Evolutionary conservation across 1,140 invertebrate species (phyloP), one percentile per base, ranked within the genome.

Genomic region (Copidosoma floridanum): DNA sequence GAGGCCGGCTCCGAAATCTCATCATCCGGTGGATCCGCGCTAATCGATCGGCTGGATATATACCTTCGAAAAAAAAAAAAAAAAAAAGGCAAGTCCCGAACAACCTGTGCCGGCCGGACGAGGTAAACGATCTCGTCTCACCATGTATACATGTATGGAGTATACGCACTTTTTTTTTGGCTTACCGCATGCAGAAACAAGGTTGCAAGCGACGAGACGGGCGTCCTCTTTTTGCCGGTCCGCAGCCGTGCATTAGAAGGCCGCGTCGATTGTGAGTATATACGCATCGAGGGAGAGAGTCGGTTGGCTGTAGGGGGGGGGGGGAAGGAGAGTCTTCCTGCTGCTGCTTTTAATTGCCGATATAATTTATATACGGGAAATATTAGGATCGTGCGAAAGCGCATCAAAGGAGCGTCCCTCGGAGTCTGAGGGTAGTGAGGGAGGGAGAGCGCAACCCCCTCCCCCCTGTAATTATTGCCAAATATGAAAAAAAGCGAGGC

Each of bases 361-460:
- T 46, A 44, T 76, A 77, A 77, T 77, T 77, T 76, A 73, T 76
- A 72, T 73, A 65, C 68, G 66, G 71, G 74, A 76, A 77, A 77
- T 76, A 76, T 77, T 77, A 76, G 73, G 76, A 75, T 76, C 75
- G 75, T 77, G 75, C 75, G 75, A 77, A 77, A 77, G 68, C 65
- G 68, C 73, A 75, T 77, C 73, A 76, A 75, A 68, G 46, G 24
- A 43, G n/a, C n/a, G 23, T 65, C 61, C 38, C 61, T 40, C 20
- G 32, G 18, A 29, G 16, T 12, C 8, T 5, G 47, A 16, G 29
- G 29, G 3, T n/a, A n/a, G 18, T 5, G 47, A n/a, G 32, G 23
- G 27, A 21, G 48, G 27, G 35, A 21, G 40, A 2, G 40, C 40
- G 6, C 10, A n/a, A 23, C 43, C 23, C 7, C 8, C 26, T 47